phyloP scores from a whole-genome alignment of 2,797 vertebrate species.

The Acomys russatus region DNA sequence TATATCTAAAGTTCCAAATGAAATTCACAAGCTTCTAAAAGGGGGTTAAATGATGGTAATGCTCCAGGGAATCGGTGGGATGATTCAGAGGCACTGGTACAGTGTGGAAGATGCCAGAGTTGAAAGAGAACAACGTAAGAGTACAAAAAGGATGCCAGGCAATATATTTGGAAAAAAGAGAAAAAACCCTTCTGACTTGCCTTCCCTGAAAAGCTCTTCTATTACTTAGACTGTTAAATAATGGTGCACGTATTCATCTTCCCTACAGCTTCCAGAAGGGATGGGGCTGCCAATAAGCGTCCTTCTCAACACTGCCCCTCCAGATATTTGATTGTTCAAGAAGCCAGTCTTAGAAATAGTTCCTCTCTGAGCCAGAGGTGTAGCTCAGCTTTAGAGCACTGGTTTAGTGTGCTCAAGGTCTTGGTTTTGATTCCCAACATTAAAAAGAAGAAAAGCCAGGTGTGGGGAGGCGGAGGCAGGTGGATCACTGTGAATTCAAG shows the following conservation, averaged over 20 bases:
- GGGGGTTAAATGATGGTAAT: conserved; percentile 21
- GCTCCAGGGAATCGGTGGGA: conserved; percentile 36
- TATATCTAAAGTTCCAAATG: conserved; percentile 37
- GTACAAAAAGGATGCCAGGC: conserved; percentile 39
- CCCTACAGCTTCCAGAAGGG: not conserved
- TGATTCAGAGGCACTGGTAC: conserved; percentile 59
- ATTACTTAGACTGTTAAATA: conserved; percentile 31
- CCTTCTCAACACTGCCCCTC: conserved; percentile 19
- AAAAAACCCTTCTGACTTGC: not conserved
- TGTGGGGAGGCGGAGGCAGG: too few relatives aligned
- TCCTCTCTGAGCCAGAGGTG: not conserved
- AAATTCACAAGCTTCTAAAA: conserved; percentile 61
- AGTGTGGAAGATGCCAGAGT: conserved; percentile 34
- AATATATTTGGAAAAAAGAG: not conserved
- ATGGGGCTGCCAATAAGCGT: not conserved
- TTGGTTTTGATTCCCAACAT: not conserved
- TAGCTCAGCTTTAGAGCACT: not conserved
- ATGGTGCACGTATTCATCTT: not conserved
- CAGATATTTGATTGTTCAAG: not conserved
- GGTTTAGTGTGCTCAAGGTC: not conserved
- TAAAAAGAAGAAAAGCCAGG: not conserved
- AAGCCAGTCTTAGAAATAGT: conserved; percentile 8
- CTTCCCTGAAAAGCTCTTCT: not conserved
- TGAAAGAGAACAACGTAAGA: conserved; percentile 49
- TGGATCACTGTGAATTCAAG: too few relatives aligned